phyloP scores from a whole-genome alignment of 2,888 invertebrate species.

The Esperia sulphurella region DNA sequence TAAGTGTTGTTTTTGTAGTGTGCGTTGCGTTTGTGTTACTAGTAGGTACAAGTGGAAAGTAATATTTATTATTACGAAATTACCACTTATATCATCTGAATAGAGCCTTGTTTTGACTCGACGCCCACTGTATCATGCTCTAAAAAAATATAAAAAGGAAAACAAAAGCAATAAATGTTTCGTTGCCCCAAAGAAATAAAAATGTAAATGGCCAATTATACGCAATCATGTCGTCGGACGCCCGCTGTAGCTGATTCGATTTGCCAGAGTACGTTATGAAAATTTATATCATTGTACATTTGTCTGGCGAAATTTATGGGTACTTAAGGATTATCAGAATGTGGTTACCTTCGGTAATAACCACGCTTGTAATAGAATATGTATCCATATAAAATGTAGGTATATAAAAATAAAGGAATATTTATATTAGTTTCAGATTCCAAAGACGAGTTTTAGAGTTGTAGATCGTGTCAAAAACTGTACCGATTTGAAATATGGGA shows the following conservation, averaged over 20 bases:
- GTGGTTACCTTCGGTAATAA: too few species aligned
- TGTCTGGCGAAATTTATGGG: background rate
- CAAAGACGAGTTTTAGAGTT: too few species aligned
- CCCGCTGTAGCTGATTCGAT: constrained; percentile 24
- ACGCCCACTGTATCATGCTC: background rate
- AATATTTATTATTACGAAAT: background rate
- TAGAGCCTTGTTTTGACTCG: too few species aligned
- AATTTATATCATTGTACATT: background rate
- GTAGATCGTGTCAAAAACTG: too few species aligned
- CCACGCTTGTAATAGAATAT: too few species aligned
- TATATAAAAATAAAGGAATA: too few species aligned
- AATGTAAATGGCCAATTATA: constrained; percentile 36
- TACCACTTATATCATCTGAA: background rate
- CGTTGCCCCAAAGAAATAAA: constrained; percentile 23
- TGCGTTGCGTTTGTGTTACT: too few species aligned
- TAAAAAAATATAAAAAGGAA: background rate
- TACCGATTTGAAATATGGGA: too few species aligned
- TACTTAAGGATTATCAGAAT: background rate
- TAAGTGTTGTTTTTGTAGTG: too few species aligned
- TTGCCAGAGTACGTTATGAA: constrained; percentile 16
- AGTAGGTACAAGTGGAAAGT: background rate
- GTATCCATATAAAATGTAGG: too few species aligned
- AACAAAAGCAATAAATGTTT: constrained; percentile 2
- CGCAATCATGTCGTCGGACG: constrained; percentile 33
- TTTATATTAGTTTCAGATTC: too few species aligned